Evolutionary conservation across 2,888 invertebrate species (phyloP).

Genomic region (Branchellion lobata): DNA sequence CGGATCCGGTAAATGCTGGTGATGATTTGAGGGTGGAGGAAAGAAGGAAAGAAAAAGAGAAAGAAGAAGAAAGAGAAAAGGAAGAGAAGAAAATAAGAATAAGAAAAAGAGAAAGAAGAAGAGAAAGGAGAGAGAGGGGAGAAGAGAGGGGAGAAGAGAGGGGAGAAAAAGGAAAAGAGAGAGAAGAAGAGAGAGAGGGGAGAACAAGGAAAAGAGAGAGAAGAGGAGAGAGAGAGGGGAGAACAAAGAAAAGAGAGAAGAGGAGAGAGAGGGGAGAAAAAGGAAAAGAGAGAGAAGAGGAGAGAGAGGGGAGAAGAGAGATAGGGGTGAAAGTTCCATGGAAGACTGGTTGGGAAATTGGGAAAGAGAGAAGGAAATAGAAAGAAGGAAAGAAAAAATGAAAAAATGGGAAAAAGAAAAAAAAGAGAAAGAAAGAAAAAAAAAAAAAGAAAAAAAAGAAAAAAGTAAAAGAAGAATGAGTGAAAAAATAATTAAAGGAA

Average conservation of each 20-base stretch:
- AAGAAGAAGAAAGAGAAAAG: background rate
- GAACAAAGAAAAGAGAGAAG: background rate
- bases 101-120: no score
- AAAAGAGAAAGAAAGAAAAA: no score
- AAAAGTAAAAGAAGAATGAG: no score
- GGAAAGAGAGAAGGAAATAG: no score
- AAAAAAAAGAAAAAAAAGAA: no score
- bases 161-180: background rate
- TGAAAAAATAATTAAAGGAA: no score
- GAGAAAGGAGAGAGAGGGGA: background rate
- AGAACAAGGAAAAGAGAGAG: background rate
- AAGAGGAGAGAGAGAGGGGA: background rate
- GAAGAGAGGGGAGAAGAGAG: background rate
- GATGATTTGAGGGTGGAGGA: background rate
- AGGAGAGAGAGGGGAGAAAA: background rate
- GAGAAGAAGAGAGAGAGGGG: background rate
- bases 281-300: conserved; percentile 2
- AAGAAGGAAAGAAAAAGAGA: no score
- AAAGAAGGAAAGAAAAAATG: no score
- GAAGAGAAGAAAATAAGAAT: no score
- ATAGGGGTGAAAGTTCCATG: background rate
- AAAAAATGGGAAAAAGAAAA: no score
- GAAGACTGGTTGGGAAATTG: no score
- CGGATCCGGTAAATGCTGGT: no score
- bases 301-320: background rate